phyloP scores from a whole-genome alignment of 2,888 invertebrate species.

The Mechanitis messenoides region DNA sequence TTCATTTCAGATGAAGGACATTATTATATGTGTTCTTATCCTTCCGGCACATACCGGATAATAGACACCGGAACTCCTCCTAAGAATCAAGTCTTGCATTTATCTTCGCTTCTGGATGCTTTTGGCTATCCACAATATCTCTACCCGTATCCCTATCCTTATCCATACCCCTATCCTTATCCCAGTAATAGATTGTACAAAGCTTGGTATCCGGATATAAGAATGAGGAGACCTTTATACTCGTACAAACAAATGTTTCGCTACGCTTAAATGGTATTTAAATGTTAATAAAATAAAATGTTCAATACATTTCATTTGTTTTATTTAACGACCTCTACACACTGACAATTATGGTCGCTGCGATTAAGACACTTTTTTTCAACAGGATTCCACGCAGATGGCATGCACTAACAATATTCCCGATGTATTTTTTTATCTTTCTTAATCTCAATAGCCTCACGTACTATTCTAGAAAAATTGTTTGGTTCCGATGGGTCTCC shows the following conservation, averaged over 20 bases:
- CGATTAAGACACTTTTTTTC: too few relatives aligned
- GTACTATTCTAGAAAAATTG: too few relatives aligned
- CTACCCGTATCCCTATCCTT: constrained; percentile 1
- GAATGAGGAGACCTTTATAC: not conserved
- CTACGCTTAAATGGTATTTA: not conserved
- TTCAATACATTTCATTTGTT: too few relatives aligned
- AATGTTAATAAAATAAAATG: too few relatives aligned
- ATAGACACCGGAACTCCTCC: not conserved
- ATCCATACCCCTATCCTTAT: not conserved
- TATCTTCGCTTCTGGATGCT: not conserved
- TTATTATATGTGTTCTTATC: not conserved
- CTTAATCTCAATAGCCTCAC: too few relatives aligned
- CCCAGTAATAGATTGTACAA: not conserved
- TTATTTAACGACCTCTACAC: too few relatives aligned
- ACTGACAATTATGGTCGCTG: too few relatives aligned
- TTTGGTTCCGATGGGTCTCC: too few relatives aligned
- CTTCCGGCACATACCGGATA: not conserved
- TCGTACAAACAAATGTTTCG: not conserved
- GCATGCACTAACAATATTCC: too few relatives aligned
- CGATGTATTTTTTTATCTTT: too few relatives aligned
- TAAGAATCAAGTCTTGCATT: not conserved
- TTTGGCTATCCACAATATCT: not conserved
- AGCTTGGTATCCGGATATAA: not conserved
- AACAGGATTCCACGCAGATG: too few relatives aligned
- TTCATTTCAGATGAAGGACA: not conserved